phyloP scores from a whole-genome alignment of 2,797 vertebrate species.

The Notamacropus eugenii region DNA sequence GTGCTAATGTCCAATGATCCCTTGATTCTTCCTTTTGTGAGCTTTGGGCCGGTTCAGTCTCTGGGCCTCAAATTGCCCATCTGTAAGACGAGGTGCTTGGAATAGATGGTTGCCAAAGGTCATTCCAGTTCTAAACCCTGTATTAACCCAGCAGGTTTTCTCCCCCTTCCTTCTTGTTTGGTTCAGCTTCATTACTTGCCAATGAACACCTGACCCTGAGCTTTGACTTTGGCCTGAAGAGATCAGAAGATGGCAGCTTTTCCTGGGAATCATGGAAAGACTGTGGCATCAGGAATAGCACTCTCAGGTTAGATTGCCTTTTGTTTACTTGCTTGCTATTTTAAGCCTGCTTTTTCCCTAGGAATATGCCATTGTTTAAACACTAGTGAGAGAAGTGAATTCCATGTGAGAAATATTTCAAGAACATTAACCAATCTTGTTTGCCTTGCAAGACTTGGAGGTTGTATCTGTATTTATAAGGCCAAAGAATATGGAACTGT shows the following conservation, averaged over 20 bases:
- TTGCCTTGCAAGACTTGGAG: conserved; percentile 57
- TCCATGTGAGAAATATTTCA: conserved; percentile 66
- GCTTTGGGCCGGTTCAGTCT: neutral
- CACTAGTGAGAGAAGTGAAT: conserved; percentile 62
- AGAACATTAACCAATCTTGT: conserved; percentile 71
- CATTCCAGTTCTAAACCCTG: neutral
- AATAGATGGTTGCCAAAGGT: neutral
- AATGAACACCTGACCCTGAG: conserved; percentile 23
- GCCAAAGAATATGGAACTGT: conserved; percentile 20
- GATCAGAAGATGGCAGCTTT: conserved; percentile 30
- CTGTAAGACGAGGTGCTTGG: neutral
- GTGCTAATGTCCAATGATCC: neutral
- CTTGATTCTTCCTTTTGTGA: neutral
- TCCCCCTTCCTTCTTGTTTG: conserved; percentile 46
- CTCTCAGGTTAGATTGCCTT: conserved; percentile 35
- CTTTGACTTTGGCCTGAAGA: conserved; percentile 3
- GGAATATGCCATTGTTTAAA: conserved; percentile 46
- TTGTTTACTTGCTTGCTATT: conserved; percentile 71
- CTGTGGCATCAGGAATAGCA: conserved; percentile 44
- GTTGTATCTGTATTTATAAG: conserved; percentile 28
- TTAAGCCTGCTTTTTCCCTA: conserved; percentile 54
- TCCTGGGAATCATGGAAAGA: conserved; percentile 19
- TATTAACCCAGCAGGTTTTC: neutral
- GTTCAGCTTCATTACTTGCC: conserved; percentile 40
- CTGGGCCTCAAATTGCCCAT: neutral